These are phyloP conservation scores for Strix uralensis DNA, from an alignment of 2,113 vertebrate species.

Conservation along the genomic window DNA sequence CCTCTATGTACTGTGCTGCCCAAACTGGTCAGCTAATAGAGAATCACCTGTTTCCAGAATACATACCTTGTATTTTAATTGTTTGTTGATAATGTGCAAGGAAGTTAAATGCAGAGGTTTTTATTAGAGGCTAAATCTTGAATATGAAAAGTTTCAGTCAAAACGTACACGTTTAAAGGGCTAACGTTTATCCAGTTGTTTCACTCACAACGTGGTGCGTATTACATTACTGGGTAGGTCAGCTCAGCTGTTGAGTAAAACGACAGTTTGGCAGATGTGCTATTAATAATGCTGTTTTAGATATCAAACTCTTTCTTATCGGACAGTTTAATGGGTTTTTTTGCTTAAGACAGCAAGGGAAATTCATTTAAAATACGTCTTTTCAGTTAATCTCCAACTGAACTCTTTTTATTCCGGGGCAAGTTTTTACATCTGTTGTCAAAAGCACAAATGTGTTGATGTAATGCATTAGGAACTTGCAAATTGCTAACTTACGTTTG, in stretches of 20 bases:
- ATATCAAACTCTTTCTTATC: not conserved
- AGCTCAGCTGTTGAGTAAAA: constrained; percentile 5
- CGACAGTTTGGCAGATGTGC: not conserved
- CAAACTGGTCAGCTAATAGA: constrained; percentile 89
- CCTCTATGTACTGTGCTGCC: constrained; percentile 93
- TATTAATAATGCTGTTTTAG: not conserved
- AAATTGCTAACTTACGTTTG: not conserved
- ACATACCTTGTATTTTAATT: constrained; percentile 5
- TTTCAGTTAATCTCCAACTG: constrained; percentile 19
- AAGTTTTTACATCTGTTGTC: not conserved
- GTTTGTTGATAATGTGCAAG: not conserved
- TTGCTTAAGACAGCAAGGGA: not conserved
- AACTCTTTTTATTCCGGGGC: not conserved
- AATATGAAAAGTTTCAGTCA: not conserved
- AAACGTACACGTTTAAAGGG: constrained; percentile 66
- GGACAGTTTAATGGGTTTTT: not conserved
- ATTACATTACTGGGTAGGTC: constrained; percentile 49
- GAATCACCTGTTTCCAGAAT: not conserved
- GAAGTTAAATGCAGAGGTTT: constrained; percentile 18
- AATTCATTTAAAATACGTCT: not conserved
- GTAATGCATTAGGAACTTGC: not conserved
- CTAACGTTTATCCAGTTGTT: constrained; percentile 64
- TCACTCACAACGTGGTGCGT: constrained; percentile 41
- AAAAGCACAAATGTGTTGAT: constrained; percentile 38
- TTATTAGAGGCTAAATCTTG: constrained; percentile 57